Evolutionary conservation across 2,888 invertebrate genomes (phyloP).

Genomic region (Leptura quadrifasciata): DNA sequence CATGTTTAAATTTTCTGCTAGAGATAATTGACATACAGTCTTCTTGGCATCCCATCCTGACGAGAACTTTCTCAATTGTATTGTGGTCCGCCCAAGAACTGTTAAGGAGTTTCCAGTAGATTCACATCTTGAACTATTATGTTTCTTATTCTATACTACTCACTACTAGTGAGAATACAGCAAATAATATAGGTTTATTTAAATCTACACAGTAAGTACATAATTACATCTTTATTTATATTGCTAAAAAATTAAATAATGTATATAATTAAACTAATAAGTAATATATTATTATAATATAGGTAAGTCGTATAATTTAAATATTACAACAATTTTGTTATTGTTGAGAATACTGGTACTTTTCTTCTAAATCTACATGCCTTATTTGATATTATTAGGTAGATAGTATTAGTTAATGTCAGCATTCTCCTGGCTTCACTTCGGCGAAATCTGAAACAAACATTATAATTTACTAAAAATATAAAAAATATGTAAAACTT

Average conservation of each 20-base stretch:
- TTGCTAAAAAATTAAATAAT: slow-evolving; percentile 38
- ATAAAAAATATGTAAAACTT: too few species aligned
- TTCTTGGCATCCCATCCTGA: too few species aligned
- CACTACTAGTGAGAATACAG: too few species aligned
- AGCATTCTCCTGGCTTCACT: slow-evolving; percentile 77
- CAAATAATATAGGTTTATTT: slow-evolving; percentile 19
- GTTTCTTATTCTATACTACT: too few species aligned
- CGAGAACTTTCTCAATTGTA: too few species aligned
- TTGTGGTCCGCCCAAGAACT: too few species aligned
- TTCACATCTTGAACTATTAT: too few species aligned
- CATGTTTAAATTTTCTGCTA: too few species aligned
- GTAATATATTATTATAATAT: slow-evolving; percentile 12
- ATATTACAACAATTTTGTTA: slow-evolving; percentile 21
- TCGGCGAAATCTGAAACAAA: slow-evolving; percentile 77
- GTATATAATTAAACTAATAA: slow-evolving; percentile 33
- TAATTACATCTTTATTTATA: slow-evolving; percentile 21
- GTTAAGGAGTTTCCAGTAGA: too few species aligned
- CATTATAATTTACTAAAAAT: too few species aligned
- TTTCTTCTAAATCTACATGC: slow-evolving; percentile 33
- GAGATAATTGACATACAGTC: too few species aligned
- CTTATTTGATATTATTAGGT: slow-evolving; percentile 9
- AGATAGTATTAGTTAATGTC: slow-evolving; percentile 40
- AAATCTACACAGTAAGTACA: slow-evolving; percentile 23
- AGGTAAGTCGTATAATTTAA: slow-evolving; percentile 35
- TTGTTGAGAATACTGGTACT: slow-evolving; percentile 41